Base-by-base conservation (phyloP, 1,140 invertebrate species). In the Proctacanthus coquilletti region DNA sequence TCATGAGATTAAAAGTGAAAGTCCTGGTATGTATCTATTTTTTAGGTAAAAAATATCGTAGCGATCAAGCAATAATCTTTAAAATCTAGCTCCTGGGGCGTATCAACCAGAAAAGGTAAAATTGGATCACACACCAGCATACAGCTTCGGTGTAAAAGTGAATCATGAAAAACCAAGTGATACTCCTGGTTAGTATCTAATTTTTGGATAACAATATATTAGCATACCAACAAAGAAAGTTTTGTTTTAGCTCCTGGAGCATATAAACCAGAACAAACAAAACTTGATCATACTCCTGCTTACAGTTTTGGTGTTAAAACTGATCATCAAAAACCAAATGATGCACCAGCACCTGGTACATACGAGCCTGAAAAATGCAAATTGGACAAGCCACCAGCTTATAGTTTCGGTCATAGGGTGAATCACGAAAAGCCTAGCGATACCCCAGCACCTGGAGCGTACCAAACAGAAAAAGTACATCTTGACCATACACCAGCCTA, bases 331-430 rank as follows among this genome's bases (percentile, higher is more conserved):
- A 79, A 74, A 60, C 44, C 58, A 5, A 78, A 79, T 49, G 63
- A 72, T 23, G 79, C 20, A 20, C 6, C 88, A 21, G 77, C 80
- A 44, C 71, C 86, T 46, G 68, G 84, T 51, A 66, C 76, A 56
- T 74, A 91, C 66, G 68, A 77, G 64, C 82, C 83, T 4, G 82
- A 88, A 47, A 78, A 80, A 52, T 72, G 72, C 9, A 66, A 75
- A 23, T 50, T 66, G 17, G 61, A 62, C 34, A 63, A 52, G 40
- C 51, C 69, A 23, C 71, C 72, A 13, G 64, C 69, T 43, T 74
- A 68, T 44, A 70, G 58, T 17, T 68, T 75, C 29, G 62, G 62
- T 27, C 58, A 66, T 13, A 72, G 70, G 50, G 41, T 48, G 53
- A 45, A 74, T 27, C 36, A 54, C 9, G 52, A 54, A 30, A 72